These are phyloP conservation scores for Malthinus flaveolus DNA, from an alignment of 2,888 invertebrate species.

Conservation along the genomic window DNA sequence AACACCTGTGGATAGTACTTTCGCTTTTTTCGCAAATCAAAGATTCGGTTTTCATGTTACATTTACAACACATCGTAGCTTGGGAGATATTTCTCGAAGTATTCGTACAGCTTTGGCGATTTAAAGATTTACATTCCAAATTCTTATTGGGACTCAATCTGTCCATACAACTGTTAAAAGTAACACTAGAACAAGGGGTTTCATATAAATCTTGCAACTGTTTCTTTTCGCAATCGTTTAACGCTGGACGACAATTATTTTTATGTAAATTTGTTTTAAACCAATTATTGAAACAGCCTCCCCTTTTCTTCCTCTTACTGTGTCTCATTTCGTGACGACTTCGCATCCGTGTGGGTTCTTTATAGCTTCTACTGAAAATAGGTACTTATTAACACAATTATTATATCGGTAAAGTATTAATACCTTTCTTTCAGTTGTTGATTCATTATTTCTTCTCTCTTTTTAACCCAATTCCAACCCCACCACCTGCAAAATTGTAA, in stretches of 20 bases:
- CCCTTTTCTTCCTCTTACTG: too few species aligned
- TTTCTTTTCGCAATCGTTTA: slow-evolving; percentile 9
- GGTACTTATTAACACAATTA: background rate
- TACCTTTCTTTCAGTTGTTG: slow-evolving; percentile 3
- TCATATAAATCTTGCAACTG: slow-evolving; percentile 18
- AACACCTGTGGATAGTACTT: slow-evolving; percentile 15
- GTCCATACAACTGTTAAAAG: background rate
- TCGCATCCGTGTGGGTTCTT: too few species aligned
- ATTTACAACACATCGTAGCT: slow-evolving; percentile 8
- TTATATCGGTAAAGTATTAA: background rate
- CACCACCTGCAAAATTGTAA: slow-evolving; percentile 35
- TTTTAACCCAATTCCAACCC: slow-evolving; percentile 36
- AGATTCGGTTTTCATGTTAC: background rate
- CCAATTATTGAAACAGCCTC: too few species aligned
- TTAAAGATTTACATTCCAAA: slow-evolving; percentile 2
- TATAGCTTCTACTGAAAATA: too few species aligned
- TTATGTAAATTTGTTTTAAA: too few species aligned
- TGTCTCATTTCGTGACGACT: too few species aligned
- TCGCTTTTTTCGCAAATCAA: slow-evolving; percentile 14
- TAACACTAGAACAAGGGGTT: slow-evolving; percentile 19
- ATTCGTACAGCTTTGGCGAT: background rate
- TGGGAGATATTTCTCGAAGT: background rate
- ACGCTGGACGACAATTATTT: background rate
- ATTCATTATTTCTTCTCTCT: slow-evolving; percentile 26
- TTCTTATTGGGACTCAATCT: slow-evolving; percentile 1